A percentile compares a stretch with the other conserved stretches of the same genome.
phyloP scores from a whole-genome alignment of 2,113 vertebrate genomes.

The Catharus bicknelli region DNA sequence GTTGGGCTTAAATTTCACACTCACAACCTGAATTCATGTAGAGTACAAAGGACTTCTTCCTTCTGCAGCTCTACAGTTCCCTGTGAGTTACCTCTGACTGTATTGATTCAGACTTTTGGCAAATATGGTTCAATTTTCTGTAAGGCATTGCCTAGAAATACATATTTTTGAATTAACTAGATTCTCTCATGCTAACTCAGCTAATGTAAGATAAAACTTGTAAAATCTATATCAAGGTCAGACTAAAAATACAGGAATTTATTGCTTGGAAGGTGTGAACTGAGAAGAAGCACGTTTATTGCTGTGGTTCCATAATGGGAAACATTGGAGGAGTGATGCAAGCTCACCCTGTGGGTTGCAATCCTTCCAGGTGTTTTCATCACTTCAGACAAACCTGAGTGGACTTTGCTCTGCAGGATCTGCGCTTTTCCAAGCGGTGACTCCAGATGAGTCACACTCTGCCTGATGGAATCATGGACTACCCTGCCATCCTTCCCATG shows the following conservation, averaged over 20 bases:
- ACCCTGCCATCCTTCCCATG: neutral
- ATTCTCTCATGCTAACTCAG: neutral
- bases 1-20: neutral
- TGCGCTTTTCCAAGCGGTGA: fast-evolving
- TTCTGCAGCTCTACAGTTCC: neutral
- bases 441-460: neutral
- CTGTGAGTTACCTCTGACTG: neutral
- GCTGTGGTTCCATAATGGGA: neutral
- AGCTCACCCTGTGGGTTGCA: neutral
- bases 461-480: neutral
- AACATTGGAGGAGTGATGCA: neutral
- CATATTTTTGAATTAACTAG: neutral
- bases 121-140: neutral
- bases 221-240: neutral
- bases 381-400: neutral
- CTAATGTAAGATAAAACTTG: neutral
- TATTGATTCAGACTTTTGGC: neutral
- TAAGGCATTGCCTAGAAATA: neutral
- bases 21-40: neutral
- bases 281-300: neutral
- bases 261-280: neutral
- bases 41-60: neutral
- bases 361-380: neutral
- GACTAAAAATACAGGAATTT: neutral
- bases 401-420: neutral